Evolutionary conservation across 2,888 invertebrate species (phyloP).

Genomic region (Mesochorus sp.): DNA sequence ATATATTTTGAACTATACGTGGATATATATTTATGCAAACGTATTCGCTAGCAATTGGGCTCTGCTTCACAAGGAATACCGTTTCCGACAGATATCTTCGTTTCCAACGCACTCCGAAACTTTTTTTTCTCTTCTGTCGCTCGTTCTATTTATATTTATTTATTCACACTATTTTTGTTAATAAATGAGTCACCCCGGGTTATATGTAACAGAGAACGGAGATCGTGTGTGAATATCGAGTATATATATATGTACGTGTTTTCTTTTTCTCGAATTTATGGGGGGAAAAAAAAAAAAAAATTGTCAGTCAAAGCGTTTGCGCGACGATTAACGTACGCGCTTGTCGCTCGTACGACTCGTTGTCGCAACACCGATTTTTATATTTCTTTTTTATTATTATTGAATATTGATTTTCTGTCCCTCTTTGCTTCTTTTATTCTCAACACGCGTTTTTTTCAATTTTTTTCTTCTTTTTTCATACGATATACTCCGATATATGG

Average conservation of each 20-base stretch:
- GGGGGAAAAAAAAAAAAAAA: constrained; percentile 5
- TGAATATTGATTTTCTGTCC: no score
- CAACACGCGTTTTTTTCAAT: no score
- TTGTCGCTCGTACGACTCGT: constrained; percentile 51
- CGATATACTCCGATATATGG: no score
- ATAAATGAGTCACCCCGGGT: constrained; percentile 39
- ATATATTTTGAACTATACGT: neutral
- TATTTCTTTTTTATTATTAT: constrained; percentile 6
- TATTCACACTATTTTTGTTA: constrained; percentile 19
- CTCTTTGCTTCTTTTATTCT: no score
- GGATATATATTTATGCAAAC: no score
- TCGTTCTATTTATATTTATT: neutral
- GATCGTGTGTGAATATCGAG: no score
- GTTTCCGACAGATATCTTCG: no score
- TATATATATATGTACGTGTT: neutral
- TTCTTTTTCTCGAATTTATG: neutral
- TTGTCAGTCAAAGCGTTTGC: constrained; percentile 43
- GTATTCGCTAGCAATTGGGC: no score
- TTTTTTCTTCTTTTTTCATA: no score
- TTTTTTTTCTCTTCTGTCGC: neutral
- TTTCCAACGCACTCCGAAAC: no score
- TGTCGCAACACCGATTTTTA: constrained; percentile 3
- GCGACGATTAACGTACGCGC: constrained; percentile 60
- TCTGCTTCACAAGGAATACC: no score
- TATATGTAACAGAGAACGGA: neutral